Evolutionary conservation across 2,888 invertebrate genomes (phyloP).

Genomic region (Stenurella melanura): DNA sequence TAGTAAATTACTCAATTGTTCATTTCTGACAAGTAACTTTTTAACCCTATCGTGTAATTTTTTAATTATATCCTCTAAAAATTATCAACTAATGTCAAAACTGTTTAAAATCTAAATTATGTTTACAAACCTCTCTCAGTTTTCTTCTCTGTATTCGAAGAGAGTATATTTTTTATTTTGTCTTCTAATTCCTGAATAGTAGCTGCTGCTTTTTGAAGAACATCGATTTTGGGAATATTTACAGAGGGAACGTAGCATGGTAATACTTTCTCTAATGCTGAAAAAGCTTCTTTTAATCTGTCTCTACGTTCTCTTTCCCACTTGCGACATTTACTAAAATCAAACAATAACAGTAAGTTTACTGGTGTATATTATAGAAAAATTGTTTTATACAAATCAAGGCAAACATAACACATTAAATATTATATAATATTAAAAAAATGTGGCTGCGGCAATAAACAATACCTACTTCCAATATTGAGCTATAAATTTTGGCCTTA

Average conservation of each 20-base stretch:
- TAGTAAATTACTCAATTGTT: slow-evolving; percentile 70
- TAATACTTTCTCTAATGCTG: slow-evolving; percentile 73
- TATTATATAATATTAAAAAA: too few relatives aligned
- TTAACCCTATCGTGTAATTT: slow-evolving; percentile 69
- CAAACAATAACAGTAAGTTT: background rate
- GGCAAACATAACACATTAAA: too few relatives aligned
- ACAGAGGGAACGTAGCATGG: slow-evolving; percentile 74
- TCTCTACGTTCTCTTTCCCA: slow-evolving; percentile 83
- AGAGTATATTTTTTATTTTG: slow-evolving; percentile 67
- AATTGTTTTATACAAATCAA: too few relatives aligned
- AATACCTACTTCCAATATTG: too few relatives aligned
- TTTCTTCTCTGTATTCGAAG: slow-evolving; percentile 53
- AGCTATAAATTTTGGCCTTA: background rate
- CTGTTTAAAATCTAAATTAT: background rate
- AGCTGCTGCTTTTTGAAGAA: slow-evolving; percentile 70
- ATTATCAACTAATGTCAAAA: background rate
- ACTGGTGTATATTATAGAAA: too few relatives aligned
- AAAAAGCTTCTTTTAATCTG: slow-evolving; percentile 78
- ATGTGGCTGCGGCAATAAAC: too few relatives aligned
- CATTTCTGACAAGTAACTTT: slow-evolving; percentile 69
- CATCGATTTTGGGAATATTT: slow-evolving; percentile 71
- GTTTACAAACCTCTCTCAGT: slow-evolving; percentile 55
- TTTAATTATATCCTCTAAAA: slow-evolving; percentile 67
- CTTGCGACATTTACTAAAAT: slow-evolving; percentile 78
- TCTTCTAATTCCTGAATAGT: slow-evolving; percentile 71